Base-by-base conservation (phyloP, 1,140 invertebrate genomes). In the Drosophila orosa region DNA sequence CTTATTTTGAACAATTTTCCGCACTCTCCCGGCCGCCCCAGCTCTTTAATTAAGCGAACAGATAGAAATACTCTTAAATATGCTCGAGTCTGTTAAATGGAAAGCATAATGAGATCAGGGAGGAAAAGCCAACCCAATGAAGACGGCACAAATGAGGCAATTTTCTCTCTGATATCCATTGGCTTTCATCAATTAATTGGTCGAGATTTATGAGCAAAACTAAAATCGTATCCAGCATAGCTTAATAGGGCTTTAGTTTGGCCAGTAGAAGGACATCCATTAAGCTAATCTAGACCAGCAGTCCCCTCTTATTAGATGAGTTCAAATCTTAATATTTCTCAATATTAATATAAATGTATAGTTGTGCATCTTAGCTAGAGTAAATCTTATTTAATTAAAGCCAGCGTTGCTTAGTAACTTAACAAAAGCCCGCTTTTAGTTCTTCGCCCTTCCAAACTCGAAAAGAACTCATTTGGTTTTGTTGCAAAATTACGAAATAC, bases 1-100 rank as follows among this genome's bases (percentile, higher is more conserved):
- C 83, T 87, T 78, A 87, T 87, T 87, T 87, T 89, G 60, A 83
- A 80, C 76, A 83, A 83, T 80, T 87, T 37, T 37, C n/a, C 22
- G 31, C 10, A 40, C 39, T 29, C 7, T 39, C 10, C 10, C 57
- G 39, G n/a, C 1, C 24, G 22, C 9, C 60, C 29, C 19, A 22
- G 37, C 37, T 33, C 60, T 83, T 80, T 89, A 89, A 87, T 87
- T 87, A 84, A 61, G 84, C 80, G 56, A 35, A 63, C 50, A 74
- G 80, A 87, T 89, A 84, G 66, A 83, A 82, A 89, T 80, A 74
- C 72, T 80, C 61, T 75, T 67, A 83, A 86, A 79, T 77, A 78
- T 83, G 66, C 56, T 67, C 60, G 59, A 83, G 75, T 74, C 67
- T 83, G 61, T 73, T 76, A 71, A 89, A 84, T 66, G 56, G 61